These are phyloP conservation scores for Diogma glabrata DNA, from an alignment of 2,888 invertebrate genomes.

Conservation along the genomic window DNA sequence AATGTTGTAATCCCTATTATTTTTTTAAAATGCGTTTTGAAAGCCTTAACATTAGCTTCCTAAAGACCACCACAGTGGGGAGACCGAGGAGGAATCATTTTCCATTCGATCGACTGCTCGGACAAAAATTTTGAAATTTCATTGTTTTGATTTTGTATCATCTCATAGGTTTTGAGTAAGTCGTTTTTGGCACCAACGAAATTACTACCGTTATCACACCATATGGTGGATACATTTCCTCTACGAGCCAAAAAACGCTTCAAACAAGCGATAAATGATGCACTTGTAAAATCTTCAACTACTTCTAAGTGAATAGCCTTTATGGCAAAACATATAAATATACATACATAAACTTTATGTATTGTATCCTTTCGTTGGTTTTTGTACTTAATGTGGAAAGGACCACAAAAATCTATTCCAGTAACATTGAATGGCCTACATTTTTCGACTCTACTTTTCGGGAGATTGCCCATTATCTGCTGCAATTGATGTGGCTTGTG, in stretches of 20 bases:
- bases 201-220: neutral
- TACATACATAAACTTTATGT: neutral
- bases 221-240: neutral
- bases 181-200: neutral
- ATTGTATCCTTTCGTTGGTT: neutral
- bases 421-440: neutral
- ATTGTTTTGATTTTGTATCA: too few species aligned
- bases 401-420: neutral
- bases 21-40: constrained; percentile 1
- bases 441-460: neutral
- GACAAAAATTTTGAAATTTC: too few species aligned
- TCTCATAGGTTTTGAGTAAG: neutral
- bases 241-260: neutral
- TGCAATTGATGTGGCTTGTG: neutral
- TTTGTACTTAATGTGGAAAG: neutral
- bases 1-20: too few species aligned
- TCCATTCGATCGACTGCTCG: too few species aligned
- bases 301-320: neutral
- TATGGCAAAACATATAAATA: too few species aligned
- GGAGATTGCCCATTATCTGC: neutral
- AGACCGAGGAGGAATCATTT: too few species aligned
- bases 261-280: too few species aligned
- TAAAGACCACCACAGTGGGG: neutral
- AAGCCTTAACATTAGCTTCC: neutral
- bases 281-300: neutral